Conservation (phyloP, 2,797 vertebrate species). For the Forpus xanthops region DNA sequence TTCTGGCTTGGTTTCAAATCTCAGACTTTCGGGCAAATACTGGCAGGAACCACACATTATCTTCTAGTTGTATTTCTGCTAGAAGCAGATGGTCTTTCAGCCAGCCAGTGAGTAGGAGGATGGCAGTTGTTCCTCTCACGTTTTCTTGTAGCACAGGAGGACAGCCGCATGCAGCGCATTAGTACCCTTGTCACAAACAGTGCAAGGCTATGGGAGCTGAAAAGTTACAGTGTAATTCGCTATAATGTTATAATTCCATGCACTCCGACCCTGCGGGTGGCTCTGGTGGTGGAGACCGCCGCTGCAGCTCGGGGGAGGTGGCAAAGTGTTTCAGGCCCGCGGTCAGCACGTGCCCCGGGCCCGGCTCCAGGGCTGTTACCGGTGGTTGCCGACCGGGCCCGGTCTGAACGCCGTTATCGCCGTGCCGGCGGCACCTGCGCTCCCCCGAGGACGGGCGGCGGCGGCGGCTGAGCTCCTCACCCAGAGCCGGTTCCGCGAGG, state of each 20-base stretch:
- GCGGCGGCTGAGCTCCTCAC: background rate
- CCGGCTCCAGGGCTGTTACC: background rate
- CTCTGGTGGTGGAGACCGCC: background rate
- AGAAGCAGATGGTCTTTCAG: background rate
- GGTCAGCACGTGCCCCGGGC: background rate
- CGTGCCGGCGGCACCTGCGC: background rate
- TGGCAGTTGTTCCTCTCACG: no score
- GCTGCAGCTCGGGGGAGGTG: background rate
- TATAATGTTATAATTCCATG: background rate
- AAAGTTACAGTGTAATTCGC: background rate
- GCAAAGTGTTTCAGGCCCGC: background rate
- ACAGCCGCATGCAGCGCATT: accelerated
- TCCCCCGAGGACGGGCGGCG: background rate
- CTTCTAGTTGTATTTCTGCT: background rate
- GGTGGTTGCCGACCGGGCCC: background rate
- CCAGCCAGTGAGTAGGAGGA: background rate
- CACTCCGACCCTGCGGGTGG: background rate
- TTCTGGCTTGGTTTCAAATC: background rate
- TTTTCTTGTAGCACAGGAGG: background rate
- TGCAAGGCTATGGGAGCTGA: background rate
- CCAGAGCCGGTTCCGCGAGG: background rate
- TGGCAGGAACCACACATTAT: background rate
- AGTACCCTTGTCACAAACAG: accelerated
- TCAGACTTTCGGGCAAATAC: background rate
- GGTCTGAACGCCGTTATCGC: background rate